Conservation (phyloP, 2,888 invertebrate species). For the Mesoligia furuncula region DNA sequence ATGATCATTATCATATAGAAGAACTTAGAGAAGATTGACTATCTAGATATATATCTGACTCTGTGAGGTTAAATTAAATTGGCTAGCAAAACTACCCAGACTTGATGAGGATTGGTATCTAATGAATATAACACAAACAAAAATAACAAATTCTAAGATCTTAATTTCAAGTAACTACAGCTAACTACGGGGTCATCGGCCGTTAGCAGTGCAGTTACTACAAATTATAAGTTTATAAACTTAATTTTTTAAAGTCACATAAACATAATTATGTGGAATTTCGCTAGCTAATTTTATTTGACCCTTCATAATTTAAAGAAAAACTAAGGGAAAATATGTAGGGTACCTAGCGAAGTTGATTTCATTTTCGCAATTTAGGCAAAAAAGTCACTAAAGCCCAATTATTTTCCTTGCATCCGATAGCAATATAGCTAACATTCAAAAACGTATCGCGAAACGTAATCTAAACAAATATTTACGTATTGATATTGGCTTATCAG, state of each 20-base stretch:
- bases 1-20: background rate
- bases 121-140: background rate
- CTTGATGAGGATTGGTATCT: background rate
- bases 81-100: too few relatives aligned
- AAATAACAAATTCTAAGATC: background rate
- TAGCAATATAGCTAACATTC: conserved; percentile 7
- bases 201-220: background rate
- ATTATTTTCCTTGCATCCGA: conserved; percentile 7
- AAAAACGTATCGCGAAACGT: conserved; percentile 36
- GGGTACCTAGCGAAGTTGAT: background rate
- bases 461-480: conserved; percentile 52
- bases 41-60: too few relatives aligned
- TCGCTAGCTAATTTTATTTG: background rate
- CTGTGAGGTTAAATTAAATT: too few relatives aligned
- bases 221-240: background rate
- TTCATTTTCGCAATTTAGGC: background rate
- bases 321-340: too few relatives aligned
- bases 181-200: too few relatives aligned
- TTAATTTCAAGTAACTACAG: background rate
- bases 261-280: background rate
- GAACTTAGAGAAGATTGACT: background rate
- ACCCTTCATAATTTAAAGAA: too few relatives aligned
- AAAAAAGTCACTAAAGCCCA: background rate
- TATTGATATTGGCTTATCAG: conserved; percentile 64
- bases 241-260: background rate